A percentile compares a stretch with the other conserved stretches of the same genome.
phyloP scores from a whole-genome alignment of 2,113 vertebrate species.

The Urocynchramus pylzowi region DNA sequence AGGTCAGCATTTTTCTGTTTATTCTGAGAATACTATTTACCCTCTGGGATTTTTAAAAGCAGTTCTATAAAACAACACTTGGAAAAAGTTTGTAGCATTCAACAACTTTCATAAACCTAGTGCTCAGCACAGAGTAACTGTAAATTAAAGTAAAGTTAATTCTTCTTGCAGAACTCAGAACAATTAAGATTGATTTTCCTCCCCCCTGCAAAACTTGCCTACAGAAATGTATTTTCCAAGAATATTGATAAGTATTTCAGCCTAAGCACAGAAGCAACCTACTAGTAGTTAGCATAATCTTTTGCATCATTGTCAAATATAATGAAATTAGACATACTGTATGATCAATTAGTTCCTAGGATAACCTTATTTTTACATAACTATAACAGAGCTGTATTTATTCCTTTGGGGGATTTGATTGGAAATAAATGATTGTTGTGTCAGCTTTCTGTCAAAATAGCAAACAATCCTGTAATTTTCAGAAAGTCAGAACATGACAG shows the following conservation, averaged over 20 bases:
- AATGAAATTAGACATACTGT: slow-evolving; percentile 18
- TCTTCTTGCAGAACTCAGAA: slow-evolving; percentile 14
- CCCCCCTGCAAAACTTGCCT: neutral
- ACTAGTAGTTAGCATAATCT: neutral
- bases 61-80: slow-evolving; percentile 88
- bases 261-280: neutral
- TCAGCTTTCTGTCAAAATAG: neutral
- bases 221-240: neutral
- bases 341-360: slow-evolving; percentile 37
- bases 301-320: neutral
- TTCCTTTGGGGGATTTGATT: neutral
- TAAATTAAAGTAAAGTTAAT: too few relatives aligned
- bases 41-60: slow-evolving; percentile 89
- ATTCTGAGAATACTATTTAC: slow-evolving; percentile 91
- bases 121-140: neutral
- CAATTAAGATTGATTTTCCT: neutral
- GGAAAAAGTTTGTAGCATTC: slow-evolving; percentile 69
- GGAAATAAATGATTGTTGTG: neutral
- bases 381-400: neutral
- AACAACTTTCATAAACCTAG: slow-evolving; percentile 47
- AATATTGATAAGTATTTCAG: neutral
- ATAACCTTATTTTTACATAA: neutral
- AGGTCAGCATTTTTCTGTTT: slow-evolving; percentile 92
- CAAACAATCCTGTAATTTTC: neutral
- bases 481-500: neutral